Conservation (phyloP, 2,888 invertebrate species). For the Pandemis cinnamomeana region DNA sequence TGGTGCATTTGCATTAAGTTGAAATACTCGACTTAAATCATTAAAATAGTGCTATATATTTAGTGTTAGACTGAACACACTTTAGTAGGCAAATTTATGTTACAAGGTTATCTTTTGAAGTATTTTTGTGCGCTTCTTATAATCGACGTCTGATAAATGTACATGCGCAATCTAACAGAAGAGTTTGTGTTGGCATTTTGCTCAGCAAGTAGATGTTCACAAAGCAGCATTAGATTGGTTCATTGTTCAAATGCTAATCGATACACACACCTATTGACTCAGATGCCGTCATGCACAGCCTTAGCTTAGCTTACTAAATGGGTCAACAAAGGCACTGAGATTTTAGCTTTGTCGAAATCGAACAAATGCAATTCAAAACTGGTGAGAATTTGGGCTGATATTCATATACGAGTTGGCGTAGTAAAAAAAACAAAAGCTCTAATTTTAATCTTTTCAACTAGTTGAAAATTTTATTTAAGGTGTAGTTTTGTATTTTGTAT, state of each 20-base stretch:
- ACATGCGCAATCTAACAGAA: slow-evolving; percentile 28
- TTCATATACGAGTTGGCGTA: no score
- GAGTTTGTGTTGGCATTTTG: slow-evolving; percentile 35
- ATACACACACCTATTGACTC: slow-evolving; percentile 35
- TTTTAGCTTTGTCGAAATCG: no score
- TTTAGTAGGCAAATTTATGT: slow-evolving; percentile 9
- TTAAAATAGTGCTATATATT: not conserved
- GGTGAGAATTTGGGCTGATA: no score
- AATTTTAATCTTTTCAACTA: no score
- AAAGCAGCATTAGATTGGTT: slow-evolving; percentile 23
- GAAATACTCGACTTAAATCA: not conserved
- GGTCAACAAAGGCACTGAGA: slow-evolving; percentile 16
- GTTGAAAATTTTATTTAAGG: no score
- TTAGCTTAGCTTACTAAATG: slow-evolving; percentile 12
- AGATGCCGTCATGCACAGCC: slow-evolving; percentile 12
- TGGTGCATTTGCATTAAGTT: not conserved
- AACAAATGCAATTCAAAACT: no score
- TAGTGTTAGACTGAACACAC: not conserved
- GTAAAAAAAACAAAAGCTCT: no score
- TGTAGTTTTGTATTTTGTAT: no score
- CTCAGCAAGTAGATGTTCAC: slow-evolving; percentile 17
- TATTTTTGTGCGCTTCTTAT: slow-evolving; percentile 27
- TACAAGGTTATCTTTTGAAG: slow-evolving; percentile 34
- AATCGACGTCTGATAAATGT: slow-evolving; percentile 31
- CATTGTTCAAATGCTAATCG: slow-evolving; percentile 41